These are phyloP conservation scores for Crossocerus cetratus DNA, from an alignment of 2,888 invertebrate species.

Conservation along the genomic window DNA sequence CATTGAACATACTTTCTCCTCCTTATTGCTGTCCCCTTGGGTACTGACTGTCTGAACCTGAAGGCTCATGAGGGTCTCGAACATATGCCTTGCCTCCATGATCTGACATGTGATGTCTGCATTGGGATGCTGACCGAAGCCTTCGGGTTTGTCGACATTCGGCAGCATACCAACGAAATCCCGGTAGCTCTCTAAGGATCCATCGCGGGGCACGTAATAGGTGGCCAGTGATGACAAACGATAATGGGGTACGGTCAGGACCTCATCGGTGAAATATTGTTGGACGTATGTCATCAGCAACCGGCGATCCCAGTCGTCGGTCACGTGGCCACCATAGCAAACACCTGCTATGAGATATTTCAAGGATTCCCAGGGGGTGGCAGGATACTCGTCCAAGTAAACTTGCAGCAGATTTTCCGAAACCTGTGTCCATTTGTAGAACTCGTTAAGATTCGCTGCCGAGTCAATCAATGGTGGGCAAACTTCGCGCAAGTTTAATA, in stretches of 20 bases:
- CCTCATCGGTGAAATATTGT: slow-evolving; percentile 88
- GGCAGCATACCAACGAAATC: slow-evolving; percentile 90
- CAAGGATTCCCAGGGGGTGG: slow-evolving; percentile 93
- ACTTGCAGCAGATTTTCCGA: slow-evolving; percentile 90
- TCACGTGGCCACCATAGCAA: slow-evolving; percentile 92
- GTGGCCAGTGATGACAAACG: slow-evolving; percentile 86
- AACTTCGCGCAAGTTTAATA: too few species aligned
- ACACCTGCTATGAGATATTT: slow-evolving; percentile 93
- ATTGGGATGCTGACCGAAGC: slow-evolving; percentile 93
- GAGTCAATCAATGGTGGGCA: too few species aligned
- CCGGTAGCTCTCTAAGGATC: slow-evolving; percentile 87
- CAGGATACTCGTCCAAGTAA: slow-evolving; percentile 89
- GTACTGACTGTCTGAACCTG: slow-evolving; percentile 83
- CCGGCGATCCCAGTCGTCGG: slow-evolving; percentile 86
- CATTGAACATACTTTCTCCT: slow-evolving; percentile 81
- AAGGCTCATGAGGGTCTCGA: slow-evolving; percentile 87
- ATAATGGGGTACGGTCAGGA: slow-evolving; percentile 82
- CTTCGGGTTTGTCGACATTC: slow-evolving; percentile 88
- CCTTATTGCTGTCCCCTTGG: slow-evolving; percentile 81
- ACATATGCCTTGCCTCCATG: slow-evolving; percentile 86
- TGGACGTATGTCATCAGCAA: slow-evolving; percentile 90
- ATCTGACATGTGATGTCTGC: slow-evolving; percentile 93
- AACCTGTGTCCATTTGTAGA: slow-evolving; percentile 77
- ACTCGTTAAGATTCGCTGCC: too few species aligned
- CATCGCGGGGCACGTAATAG: slow-evolving; percentile 91